A percentile compares a stretch with the other conserved stretches of the same genome.
phyloP scores from a whole-genome alignment of 1,140 invertebrate genomes.

The Trichonephila clavipes region DNA sequence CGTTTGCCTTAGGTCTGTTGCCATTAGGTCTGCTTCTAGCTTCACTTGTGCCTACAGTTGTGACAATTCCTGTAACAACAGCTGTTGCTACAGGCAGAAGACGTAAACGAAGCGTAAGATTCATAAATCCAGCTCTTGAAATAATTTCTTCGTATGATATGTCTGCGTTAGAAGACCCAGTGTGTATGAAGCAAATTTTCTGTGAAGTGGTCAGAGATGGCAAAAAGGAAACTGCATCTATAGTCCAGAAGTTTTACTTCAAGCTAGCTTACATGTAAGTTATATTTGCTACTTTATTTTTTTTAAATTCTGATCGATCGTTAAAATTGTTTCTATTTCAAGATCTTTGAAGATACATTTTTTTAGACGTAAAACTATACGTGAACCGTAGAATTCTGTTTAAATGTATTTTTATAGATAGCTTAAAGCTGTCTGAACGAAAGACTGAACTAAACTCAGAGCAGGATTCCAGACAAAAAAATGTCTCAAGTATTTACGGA shows the following conservation, averaged over 20 bases:
- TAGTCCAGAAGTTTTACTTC: slow-evolving; percentile 70
- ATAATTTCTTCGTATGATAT: slow-evolving; percentile 56
- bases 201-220: slow-evolving; percentile 67
- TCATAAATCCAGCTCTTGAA: slow-evolving; percentile 69
- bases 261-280: slow-evolving; percentile 64
- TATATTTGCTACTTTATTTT: neutral
- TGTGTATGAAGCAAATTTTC: slow-evolving; percentile 72
- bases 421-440: no score
- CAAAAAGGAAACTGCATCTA: slow-evolving; percentile 40
- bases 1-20: slow-evolving; percentile 71
- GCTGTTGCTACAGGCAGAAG: slow-evolving; percentile 67
- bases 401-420: no score
- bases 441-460: no score
- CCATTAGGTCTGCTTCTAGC: slow-evolving; percentile 71
- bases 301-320: no score
- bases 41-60: slow-evolving; percentile 67
- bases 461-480: no score
- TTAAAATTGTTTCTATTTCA: no score
- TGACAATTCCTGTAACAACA: slow-evolving; percentile 72
- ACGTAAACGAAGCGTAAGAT: slow-evolving; percentile 43
- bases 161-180: slow-evolving; percentile 67
- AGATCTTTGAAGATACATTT: no score
- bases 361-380: no score
- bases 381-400: no score
- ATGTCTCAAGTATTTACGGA: no score